phyloP scores from a whole-genome alignment of 2,113 vertebrate species.

The Muntiacus muntjak region DNA sequence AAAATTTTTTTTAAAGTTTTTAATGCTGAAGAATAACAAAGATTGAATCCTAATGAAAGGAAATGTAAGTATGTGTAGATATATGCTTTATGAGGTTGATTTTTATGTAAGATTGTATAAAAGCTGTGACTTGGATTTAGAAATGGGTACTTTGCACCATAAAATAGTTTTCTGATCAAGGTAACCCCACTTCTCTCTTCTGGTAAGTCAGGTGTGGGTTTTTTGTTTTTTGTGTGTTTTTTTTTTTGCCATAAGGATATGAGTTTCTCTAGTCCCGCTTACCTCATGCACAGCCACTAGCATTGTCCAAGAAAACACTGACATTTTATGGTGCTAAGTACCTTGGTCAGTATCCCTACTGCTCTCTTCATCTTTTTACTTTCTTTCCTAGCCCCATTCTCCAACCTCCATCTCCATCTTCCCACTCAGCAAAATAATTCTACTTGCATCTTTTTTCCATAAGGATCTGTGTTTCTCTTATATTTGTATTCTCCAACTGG shows the following conservation, averaged over 20 bases:
- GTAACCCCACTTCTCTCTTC: background rate
- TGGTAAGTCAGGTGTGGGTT: background rate
- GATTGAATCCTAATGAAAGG: background rate
- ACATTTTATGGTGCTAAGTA: background rate
- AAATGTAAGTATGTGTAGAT: background rate
- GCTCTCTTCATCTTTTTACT: background rate
- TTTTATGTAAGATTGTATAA: background rate
- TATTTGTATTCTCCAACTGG: constrained; percentile 9
- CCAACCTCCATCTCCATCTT: background rate
- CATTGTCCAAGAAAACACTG: background rate
- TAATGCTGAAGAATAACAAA: background rate
- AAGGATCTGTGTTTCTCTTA: background rate
- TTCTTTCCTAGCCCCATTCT: background rate
- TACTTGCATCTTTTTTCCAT: background rate
- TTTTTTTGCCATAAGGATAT: background rate
- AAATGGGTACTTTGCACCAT: background rate
- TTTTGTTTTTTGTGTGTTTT: background rate
- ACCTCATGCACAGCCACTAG: background rate
- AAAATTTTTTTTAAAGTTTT: background rate
- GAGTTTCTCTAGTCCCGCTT: background rate
- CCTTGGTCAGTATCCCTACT: background rate
- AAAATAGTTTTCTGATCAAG: background rate
- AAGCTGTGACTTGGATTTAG: background rate
- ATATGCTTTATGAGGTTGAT: background rate
- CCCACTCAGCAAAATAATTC: background rate